Evolutionary conservation across 2,797 vertebrate genomes (phyloP).

Genomic region (Spondyliosoma cantharus): DNA sequence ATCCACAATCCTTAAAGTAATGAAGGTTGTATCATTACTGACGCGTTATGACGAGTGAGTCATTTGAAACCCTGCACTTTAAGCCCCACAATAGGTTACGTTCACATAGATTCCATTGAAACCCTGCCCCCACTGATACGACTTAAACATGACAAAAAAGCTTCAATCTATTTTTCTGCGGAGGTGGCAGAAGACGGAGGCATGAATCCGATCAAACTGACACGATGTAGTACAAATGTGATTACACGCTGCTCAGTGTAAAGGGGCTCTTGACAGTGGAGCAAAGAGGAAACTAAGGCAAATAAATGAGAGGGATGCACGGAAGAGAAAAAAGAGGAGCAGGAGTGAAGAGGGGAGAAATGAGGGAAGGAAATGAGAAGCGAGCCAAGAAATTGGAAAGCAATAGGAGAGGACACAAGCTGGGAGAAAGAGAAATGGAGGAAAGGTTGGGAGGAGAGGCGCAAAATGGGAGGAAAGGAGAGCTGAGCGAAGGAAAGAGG

Average conservation of each 20-base stretch:
- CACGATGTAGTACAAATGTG: constrained; percentile 80
- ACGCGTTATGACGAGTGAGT: constrained; percentile 56
- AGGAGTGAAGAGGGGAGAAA: constrained; percentile 21
- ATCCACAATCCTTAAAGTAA: constrained; percentile 63
- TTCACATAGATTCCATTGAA: constrained; percentile 60
- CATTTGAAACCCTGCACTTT: constrained; percentile 57
- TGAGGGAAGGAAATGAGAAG: constrained; percentile 19
- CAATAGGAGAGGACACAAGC: constrained; percentile 35
- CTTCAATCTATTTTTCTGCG: constrained; percentile 74
- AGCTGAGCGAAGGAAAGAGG: not conserved
- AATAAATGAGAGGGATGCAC: constrained; percentile 47
- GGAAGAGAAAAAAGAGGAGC: constrained; percentile 2
- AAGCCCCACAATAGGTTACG: constrained; percentile 55
- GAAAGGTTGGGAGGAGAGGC: not conserved
- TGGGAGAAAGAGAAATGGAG: constrained; percentile 32
- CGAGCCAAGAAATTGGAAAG: constrained; percentile 36
- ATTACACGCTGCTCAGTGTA: constrained; percentile 73
- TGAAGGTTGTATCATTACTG: constrained; percentile 58
- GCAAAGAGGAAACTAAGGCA: constrained; percentile 52
- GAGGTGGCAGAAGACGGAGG: constrained; percentile 74
- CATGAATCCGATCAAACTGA: constrained; percentile 76
- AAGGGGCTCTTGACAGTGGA: constrained; percentile 61
- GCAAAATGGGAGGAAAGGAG: constrained; percentile 4
- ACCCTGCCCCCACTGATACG: constrained; percentile 61
- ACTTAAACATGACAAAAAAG: constrained; percentile 71